Evolutionary conservation across 2,888 invertebrate genomes (phyloP).

Genomic region (Eulithis testata): DNA sequence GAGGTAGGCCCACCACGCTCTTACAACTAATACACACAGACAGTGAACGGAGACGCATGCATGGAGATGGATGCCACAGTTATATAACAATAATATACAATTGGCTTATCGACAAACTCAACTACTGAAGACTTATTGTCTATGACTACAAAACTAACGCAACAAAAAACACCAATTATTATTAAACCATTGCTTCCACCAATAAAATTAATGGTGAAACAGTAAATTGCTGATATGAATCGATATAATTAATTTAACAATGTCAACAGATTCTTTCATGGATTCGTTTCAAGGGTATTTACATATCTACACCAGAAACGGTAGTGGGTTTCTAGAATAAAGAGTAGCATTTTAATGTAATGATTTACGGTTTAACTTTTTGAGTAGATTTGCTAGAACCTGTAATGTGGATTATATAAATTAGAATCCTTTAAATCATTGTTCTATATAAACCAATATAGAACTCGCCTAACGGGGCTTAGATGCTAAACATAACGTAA

Average conservation of each 20-base stretch:
- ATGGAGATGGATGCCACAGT: constrained; percentile 46
- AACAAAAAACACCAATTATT: constrained; percentile 7
- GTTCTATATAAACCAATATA: constrained; percentile 74
- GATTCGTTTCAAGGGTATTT: constrained; percentile 72
- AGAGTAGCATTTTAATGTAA: constrained; percentile 74
- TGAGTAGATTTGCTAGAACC: constrained; percentile 80
- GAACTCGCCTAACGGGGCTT: constrained; percentile 82
- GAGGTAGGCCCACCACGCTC: constrained; percentile 80
- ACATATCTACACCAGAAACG: constrained; percentile 68
- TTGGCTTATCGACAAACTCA: constrained; percentile 22
- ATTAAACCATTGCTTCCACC: constrained; percentile 30
- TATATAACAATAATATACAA: constrained; percentile 23
- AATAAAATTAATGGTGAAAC: constrained; percentile 23
- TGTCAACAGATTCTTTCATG: constrained; percentile 77
- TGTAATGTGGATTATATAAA: constrained; percentile 72
- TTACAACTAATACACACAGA: constrained; percentile 62
- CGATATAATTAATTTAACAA: constrained; percentile 54
- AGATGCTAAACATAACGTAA: constrained; percentile 78
- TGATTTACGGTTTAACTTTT: constrained; percentile 66
- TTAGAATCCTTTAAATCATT: constrained; percentile 70
- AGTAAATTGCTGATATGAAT: constrained; percentile 28
- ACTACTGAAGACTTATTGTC: constrained; percentile 13
- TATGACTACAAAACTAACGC: constrained; percentile 10
- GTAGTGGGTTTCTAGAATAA: constrained; percentile 76
- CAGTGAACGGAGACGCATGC: constrained; percentile 61